These are phyloP conservation scores for Lagria hirta DNA, from an alignment of 2,888 invertebrate species.

Conservation along the genomic window DNA sequence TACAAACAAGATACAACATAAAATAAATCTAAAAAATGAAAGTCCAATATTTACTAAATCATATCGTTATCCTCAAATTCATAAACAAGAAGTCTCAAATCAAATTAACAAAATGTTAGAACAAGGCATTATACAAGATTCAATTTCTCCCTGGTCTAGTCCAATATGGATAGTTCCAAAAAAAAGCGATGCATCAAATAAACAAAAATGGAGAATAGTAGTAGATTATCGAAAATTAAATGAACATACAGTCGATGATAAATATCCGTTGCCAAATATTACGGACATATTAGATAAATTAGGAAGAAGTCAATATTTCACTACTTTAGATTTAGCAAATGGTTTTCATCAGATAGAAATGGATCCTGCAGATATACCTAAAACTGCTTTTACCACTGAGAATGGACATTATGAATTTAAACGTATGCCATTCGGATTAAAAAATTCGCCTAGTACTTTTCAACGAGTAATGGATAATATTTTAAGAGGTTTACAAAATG, in stretches of 20 bases:
- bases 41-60: slow-evolving; percentile 27
- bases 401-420: slow-evolving; percentile 27
- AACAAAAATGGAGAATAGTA: slow-evolving; percentile 31
- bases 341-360: slow-evolving; percentile 33
- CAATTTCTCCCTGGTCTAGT: slow-evolving; percentile 13
- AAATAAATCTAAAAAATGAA: slow-evolving; percentile 27
- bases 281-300: slow-evolving; percentile 27
- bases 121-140: slow-evolving; percentile 20
- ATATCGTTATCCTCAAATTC: slow-evolving; percentile 27
- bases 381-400: slow-evolving; percentile 28
- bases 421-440: slow-evolving; percentile 37
- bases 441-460: slow-evolving; percentile 36
- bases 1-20: slow-evolving; percentile 27
- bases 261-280: slow-evolving; percentile 31
- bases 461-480: slow-evolving; percentile 34
- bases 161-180: slow-evolving; percentile 22
- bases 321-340: slow-evolving; percentile 25
- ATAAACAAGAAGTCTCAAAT: slow-evolving; percentile 25
- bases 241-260: slow-evolving; percentile 24
- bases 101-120: too few species aligned
- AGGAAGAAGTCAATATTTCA: slow-evolving; percentile 25
- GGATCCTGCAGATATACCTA: slow-evolving; percentile 14
- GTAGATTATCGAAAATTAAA: slow-evolving; percentile 31
- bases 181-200: slow-evolving; percentile 27
- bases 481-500: slow-evolving; percentile 28